phyloP scores from a whole-genome alignment of 2,797 vertebrate species.

The Adrianichthys oophorus region DNA sequence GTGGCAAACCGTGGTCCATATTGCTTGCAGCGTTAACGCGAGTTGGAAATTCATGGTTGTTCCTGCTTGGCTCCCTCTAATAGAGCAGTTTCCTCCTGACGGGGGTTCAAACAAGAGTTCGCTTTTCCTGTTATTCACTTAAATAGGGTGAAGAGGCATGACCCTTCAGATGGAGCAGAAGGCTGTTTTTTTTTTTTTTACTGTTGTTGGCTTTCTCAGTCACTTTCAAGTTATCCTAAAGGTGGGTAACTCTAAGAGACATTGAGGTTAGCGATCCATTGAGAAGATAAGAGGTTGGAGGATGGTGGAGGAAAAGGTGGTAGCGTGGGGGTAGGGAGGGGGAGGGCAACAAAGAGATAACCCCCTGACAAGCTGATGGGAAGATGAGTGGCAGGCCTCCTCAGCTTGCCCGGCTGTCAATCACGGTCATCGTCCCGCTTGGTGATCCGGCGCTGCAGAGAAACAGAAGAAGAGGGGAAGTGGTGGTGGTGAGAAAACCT shows the following conservation, averaged over 20 bases:
- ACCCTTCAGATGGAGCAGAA: conserved; percentile 41
- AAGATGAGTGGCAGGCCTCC: conserved; percentile 77
- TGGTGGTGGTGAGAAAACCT: conserved; percentile 66
- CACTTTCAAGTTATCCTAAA: conserved; percentile 26
- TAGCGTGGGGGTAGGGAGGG: conserved; percentile 31
- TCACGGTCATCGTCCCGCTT: conserved; percentile 83
- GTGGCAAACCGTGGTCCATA: conserved; percentile 87
- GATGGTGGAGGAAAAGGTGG: conserved; percentile 25
- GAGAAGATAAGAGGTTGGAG: conserved; percentile 60
- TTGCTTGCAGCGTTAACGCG: conserved; percentile 87
- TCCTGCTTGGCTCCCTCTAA: conserved; percentile 38
- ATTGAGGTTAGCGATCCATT: conserved; percentile 50
- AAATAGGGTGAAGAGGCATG: conserved; percentile 74
- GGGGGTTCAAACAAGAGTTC: conserved; percentile 25
- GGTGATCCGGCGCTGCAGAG: conserved; percentile 73
- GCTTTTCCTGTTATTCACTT: conserved; percentile 44
- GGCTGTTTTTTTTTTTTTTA: conserved; percentile 10
- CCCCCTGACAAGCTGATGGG: conserved; percentile 70
- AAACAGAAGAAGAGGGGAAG: conserved; percentile 53
- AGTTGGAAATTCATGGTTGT: conserved; percentile 88
- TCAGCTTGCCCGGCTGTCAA: conserved; percentile 83
- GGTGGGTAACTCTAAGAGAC: conserved; percentile 16
- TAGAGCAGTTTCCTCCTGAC: conserved; percentile 38
- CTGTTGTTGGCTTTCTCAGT: conserved; percentile 17
- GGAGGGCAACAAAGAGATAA: conserved; percentile 55